Base-by-base conservation (phyloP, 2,888 invertebrate species). In the Heliconius ismenius region DNA sequence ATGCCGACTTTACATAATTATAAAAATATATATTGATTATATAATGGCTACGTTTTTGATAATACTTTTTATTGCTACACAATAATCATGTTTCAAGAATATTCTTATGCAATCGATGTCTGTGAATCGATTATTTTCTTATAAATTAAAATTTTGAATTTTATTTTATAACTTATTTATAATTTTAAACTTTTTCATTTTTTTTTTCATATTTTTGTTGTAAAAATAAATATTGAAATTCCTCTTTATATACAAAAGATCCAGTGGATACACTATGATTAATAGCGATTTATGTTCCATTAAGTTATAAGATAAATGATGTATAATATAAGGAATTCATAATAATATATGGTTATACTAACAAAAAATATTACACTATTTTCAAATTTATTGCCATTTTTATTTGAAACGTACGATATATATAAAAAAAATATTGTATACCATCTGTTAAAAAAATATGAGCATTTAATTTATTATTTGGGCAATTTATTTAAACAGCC, bases 51-150 rank as follows among this genome's bases (percentile, higher is more conserved):
- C 18, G 49, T 49, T 6, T 49, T 49, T 49, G 49, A 49, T 49
- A 49, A 49, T 49, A 18, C 4, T 49, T 49, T 49, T 49, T 49
- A 18, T 18, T 49, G 18, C 18, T n/a, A 69, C 49, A 49, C 1
- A 69, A 69, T 69, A 69, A 54, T 54, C 28, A 28, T 69, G 49
- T 69, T 21, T 54, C n/a, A 2, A 49, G 49, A 18, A 49, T 49
- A 49, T 49, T 49, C 49, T 43, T 26, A 68, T 49, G 18, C 21
- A 49, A 68, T 68, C 68, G 18, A 68, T 68, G 24, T 10, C 39
- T n/a, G n/a, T 49, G 18, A 18, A 18, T 49, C 6, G 2, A 6
- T 49, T 18, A 49, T 18, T 49, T 49, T 18, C 49, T 49, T 49
- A 15, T 49, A 7, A 49, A 49, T 18, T 18, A 43, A 43, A 43